Evolutionary conservation across 2,888 invertebrate species (phyloP), one percentile per base, ranked within the genome.

Genomic region (Philereme vetulata): DNA sequence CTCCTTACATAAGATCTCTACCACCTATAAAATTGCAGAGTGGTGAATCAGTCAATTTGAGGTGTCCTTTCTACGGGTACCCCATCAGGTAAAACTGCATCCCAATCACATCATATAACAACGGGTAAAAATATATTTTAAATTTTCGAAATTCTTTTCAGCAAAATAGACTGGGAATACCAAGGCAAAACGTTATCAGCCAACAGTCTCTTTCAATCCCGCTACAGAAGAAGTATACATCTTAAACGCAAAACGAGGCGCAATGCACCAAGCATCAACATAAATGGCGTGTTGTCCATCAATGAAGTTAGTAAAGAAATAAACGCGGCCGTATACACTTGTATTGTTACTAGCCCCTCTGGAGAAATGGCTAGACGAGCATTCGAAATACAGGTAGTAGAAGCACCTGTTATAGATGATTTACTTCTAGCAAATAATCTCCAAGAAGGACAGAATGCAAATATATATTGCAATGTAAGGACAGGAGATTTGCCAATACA

Each of bases 21-120:
- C 95, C 95, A 32, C 95, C 95, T 44, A 91, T 96, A 54, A 96
- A 96, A 75, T 96, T 96, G 0, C 96, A 97, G 65, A 96, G 96
- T 62, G 96, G 96, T 32, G 94, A 95, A 72, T 94, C 95, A 64
- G 93, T 96, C 57, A 94, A 94, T 67, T 92, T 97, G 62, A 93
- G 95, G 71, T 97, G 97, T 84, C 97, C 97, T 47, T 97, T 95
- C 78, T 96, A 97, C 52, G 97, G 97, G 58, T 97, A 96, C 86
- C 97, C 97, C n/a, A 95, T 97, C 66, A 94, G 94, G 82, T 93
- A 90, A 60, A 33, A 45, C 6, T 10, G 6, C 44, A 21, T 6
- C n/a, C 10, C 36, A 53, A 32, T 21, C 11, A 11, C 10, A 34
- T 36, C 3, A 36, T 5, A 2, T 45, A 35, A 4, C 6, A 38